These are phyloP conservation scores for Carapus acus DNA, from an alignment of 2,797 vertebrate species.

Conservation along the genomic window DNA sequence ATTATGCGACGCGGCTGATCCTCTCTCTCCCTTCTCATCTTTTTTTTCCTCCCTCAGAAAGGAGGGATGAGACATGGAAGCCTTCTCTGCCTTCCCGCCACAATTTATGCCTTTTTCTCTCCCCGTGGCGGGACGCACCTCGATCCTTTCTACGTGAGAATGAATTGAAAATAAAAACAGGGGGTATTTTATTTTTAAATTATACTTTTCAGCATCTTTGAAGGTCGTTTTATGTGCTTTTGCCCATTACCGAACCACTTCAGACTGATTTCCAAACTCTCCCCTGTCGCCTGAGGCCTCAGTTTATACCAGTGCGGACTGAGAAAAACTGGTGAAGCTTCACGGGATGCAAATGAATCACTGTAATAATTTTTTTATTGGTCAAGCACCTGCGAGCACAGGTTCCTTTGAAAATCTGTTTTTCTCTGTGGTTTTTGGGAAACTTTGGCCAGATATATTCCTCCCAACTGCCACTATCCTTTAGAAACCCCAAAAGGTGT, in stretches of 20 bases:
- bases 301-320: not conserved
- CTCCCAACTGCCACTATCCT: not conserved
- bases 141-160: conserved; percentile 12
- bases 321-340: not conserved
- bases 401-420: not conserved
- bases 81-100: not conserved
- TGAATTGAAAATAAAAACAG: not conserved
- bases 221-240: conserved; percentile 5
- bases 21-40: conserved; percentile 10
- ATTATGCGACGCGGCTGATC: conserved; percentile 42
- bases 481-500: no score
- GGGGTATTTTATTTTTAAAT: not conserved
- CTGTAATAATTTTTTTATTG: conserved; percentile 1
- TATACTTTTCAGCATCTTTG: not conserved
- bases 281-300: conserved; percentile 10
- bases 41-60: not conserved
- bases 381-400: not conserved
- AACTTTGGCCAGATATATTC: no score
- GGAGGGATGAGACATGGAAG: no score
- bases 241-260: conserved; percentile 4
- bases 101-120: not conserved
- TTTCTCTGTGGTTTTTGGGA: not conserved
- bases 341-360: conserved; percentile 5
- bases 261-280: conserved; percentile 3
- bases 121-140: not conserved